Evolutionary conservation across 2,888 invertebrate genomes (phyloP), one percentile per base, ranked within the genome.

Genomic region (Oegoconia quadripuncta): DNA sequence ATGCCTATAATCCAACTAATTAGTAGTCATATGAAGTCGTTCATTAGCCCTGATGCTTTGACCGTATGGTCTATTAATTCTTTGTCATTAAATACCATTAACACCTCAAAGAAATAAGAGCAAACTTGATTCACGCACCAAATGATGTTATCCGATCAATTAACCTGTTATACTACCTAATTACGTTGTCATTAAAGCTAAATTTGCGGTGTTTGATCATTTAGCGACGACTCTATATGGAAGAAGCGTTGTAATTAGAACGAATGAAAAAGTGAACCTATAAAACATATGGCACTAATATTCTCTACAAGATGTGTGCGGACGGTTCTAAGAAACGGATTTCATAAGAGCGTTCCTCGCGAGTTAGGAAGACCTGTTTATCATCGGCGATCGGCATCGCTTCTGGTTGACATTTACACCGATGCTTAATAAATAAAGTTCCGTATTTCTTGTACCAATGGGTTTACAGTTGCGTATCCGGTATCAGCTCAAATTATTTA

Each of bases 171-270:
- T 55, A 63, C 61, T 68, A 59, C 62, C 74, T 71, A 74, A 77
- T 74, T 70, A 67, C 65, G 62, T 65, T 64, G 68, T 70, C 72
- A 75, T 79, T 77, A 75, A 68, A 68, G 60, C 66, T 66, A 73
- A 65, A 70, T 74, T 76, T 59, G 62, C 56, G 45, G 53, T 39
- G 46, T 55, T 63, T 63, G 69, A 70, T 71, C 70, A 64, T 61
- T 46, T 50, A 52, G 59, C 50, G 50, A 50, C 52, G 48, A 60
- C 74, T 74, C 37, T 65, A 75, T 75, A 82, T 60, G 80, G 78
- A 37, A 42, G 53, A 50, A 61, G 63, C 59, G 59, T 60, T 50
- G 66, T 45, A 42, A 42, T 42, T 42, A 42, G 59, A 50, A 46
- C 48, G 27, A 54, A 52, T 55, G 81, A 81, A 81, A 27, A 80